Percentiles rank a stretch among this genome's conserved stretches.
These are phyloP conservation scores for Embidobia sp. DNA, from an alignment of 2,888 invertebrate genomes.

Conservation along the genomic window DNA sequence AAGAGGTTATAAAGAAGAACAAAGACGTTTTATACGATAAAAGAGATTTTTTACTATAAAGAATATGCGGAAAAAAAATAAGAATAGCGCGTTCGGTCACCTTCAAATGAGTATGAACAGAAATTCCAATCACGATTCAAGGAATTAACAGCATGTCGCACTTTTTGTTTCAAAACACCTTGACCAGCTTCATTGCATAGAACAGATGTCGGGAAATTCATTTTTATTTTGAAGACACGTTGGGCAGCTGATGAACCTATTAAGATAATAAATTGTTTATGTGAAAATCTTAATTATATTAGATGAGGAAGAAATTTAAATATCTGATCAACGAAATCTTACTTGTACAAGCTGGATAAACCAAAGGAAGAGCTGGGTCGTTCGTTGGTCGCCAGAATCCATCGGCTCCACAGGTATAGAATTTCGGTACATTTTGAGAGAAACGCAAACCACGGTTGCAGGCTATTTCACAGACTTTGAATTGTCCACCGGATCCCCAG, in stretches of 20 bases:
- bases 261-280: slow-evolving; percentile 58
- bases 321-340: slow-evolving; percentile 77
- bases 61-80: too few species aligned
- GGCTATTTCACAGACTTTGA: slow-evolving; percentile 96
- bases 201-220: slow-evolving; percentile 98
- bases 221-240: slow-evolving; percentile 94
- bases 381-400: slow-evolving; percentile 97
- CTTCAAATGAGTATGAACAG: slow-evolving; percentile 94
- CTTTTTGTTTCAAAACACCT: slow-evolving; percentile 93
- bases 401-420: slow-evolving; percentile 99
- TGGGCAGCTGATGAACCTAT: slow-evolving; percentile 94
- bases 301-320: too few species aligned
- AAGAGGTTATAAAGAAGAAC: too few species aligned
- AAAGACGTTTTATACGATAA: too few species aligned
- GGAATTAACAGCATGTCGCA: slow-evolving; percentile 93
- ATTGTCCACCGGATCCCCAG: slow-evolving; percentile 98
- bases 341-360: slow-evolving; percentile 97
- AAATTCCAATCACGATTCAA: slow-evolving; percentile 98
- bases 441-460: slow-evolving; percentile 94
- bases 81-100: too few species aligned
- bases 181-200: slow-evolving; percentile 98
- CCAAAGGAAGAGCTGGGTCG: slow-evolving; percentile 89
- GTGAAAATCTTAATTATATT: too few species aligned
- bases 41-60: too few species aligned
- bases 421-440: slow-evolving; percentile 96